Conservation (phyloP, 2,797 vertebrate species). For the Mareca penelope region DNA sequence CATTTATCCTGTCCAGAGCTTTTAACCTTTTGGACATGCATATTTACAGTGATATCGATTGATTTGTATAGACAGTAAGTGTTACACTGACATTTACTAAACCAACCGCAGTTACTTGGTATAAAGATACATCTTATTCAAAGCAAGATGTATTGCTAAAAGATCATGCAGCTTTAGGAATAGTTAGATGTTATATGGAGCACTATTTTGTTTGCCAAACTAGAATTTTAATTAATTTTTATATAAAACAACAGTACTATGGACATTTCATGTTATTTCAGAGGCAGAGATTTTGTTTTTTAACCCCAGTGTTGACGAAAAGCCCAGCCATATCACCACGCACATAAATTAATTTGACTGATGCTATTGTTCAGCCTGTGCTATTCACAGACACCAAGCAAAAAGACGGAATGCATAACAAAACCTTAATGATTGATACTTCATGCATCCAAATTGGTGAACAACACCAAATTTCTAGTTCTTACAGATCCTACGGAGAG, state of each 20-base stretch:
- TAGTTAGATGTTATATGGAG: not conserved
- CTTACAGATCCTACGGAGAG: not conserved
- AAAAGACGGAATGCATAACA: not conserved
- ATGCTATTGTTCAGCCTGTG: not conserved
- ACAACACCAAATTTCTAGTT: not conserved
- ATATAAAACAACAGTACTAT: not conserved
- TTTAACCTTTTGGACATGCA: not conserved
- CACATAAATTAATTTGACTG: not conserved
- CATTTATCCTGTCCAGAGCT: not conserved
- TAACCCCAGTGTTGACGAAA: not conserved
- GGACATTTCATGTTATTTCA: not conserved
- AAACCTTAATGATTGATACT: not conserved
- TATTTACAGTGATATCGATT: not conserved
- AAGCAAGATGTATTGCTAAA: not conserved
- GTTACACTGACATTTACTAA: not conserved
- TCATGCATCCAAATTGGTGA: not conserved
- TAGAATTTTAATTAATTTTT: not conserved
- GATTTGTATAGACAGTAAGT: not conserved
- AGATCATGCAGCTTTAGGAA: not conserved
- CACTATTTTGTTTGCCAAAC: not conserved
- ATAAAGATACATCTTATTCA: not conserved
- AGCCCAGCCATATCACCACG: not conserved
- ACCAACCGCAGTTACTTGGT: not conserved
- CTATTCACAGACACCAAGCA: not conserved
- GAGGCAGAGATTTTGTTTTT: not conserved